Evolutionary conservation across 1,140 invertebrate genomes (phyloP).

Genomic region (Cotesia glomerata): DNA sequence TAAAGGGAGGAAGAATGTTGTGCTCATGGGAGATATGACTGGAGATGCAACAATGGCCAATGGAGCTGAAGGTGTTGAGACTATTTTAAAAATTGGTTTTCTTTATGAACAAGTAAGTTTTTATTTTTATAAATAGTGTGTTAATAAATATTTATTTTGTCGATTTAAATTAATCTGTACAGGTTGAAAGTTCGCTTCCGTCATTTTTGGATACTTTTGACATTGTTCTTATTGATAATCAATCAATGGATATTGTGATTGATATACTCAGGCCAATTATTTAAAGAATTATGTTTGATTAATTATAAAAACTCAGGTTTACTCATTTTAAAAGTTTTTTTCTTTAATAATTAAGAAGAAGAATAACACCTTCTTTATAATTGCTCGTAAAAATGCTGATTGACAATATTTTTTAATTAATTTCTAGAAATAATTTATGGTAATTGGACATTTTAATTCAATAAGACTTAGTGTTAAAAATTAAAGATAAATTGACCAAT

Average conservation of each 20-base stretch:
- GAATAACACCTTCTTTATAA: too few relatives aligned
- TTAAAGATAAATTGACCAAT: too few relatives aligned
- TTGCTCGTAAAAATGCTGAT: too few relatives aligned
- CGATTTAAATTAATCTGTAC: conserved; percentile 46
- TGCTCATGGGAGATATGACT: conserved; percentile 87
- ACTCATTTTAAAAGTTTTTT: too few relatives aligned
- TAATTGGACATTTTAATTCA: too few relatives aligned
- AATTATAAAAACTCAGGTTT: too few relatives aligned
- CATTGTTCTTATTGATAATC: conserved; percentile 85
- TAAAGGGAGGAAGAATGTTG: conserved; percentile 74
- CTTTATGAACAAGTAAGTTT: conserved; percentile 78
- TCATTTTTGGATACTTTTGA: conserved; percentile 81
- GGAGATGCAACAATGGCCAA: conserved; percentile 91
- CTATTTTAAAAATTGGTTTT: conserved; percentile 89
- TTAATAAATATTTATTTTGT: not conserved
- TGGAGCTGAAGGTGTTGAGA: conserved; percentile 73
- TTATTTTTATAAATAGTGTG: too few relatives aligned
- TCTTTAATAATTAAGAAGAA: too few relatives aligned
- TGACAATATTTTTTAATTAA: too few relatives aligned
- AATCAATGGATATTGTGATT: conserved; percentile 77
- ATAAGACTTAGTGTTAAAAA: too few relatives aligned
- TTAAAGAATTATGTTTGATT: conserved; percentile 17
- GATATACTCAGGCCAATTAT: conserved; percentile 37
- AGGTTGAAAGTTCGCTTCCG: conserved; percentile 73
- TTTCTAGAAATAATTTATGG: too few relatives aligned